Evolutionary conservation across 2,888 invertebrate species (phyloP).

Genomic region (Noctua comes): DNA sequence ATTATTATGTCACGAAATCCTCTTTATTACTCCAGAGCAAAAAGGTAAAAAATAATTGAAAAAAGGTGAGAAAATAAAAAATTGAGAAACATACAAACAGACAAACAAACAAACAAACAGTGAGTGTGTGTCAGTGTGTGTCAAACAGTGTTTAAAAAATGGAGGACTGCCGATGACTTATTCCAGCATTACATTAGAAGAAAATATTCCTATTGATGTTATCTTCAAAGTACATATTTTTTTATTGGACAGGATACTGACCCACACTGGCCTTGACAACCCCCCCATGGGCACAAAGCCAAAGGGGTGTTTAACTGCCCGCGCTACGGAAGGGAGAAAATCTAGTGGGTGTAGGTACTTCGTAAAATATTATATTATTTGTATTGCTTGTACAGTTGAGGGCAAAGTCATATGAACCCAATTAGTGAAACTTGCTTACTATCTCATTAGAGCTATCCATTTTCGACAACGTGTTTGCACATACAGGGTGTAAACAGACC

Average conservation of each 20-base stretch:
- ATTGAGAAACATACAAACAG: no score
- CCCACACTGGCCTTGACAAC: constrained; percentile 56
- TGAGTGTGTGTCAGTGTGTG: no score
- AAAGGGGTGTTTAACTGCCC: constrained; percentile 60
- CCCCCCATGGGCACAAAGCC: constrained; percentile 54
- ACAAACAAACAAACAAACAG: no score
- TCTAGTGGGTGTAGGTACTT: constrained; percentile 36
- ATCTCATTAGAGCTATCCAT: no score
- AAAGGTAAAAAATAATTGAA: neutral
- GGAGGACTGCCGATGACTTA: constrained; percentile 4
- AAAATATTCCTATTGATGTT: constrained; percentile 38
- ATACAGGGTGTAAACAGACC: no score
- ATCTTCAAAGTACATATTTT: constrained; percentile 40
- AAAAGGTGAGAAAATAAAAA: neutral
- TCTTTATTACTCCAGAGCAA: neutral
- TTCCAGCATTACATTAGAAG: constrained; percentile 15
- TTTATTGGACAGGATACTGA: constrained; percentile 53
- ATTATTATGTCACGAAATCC: neutral
- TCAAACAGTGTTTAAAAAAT: no score
- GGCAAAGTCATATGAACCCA: neutral
- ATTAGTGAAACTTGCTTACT: neutral
- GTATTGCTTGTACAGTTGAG: neutral
- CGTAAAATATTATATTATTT: constrained; percentile 53
- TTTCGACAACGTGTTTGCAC: no score
- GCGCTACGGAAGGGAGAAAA: constrained; percentile 37